Conservation (phyloP, 2,797 vertebrate genomes). For the Rhynchonycteris naso region DNA sequence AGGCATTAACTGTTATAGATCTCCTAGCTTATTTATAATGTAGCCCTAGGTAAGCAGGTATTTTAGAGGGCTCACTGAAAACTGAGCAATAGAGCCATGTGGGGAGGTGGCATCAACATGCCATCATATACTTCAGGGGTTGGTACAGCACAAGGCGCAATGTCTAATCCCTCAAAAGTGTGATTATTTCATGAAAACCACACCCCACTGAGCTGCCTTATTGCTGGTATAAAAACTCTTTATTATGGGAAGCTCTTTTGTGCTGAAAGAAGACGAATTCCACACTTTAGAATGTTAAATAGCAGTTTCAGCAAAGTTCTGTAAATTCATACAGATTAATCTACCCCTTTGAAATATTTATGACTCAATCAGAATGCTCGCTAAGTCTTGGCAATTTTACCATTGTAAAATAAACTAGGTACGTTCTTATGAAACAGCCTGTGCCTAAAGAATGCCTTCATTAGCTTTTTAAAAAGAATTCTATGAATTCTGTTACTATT, state of each 20-base stretch:
- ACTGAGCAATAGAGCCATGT: slow-evolving; percentile 32
- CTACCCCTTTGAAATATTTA: slow-evolving; percentile 83
- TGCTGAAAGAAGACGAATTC: slow-evolving; percentile 79
- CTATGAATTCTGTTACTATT: slow-evolving; percentile 60
- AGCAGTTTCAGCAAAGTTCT: slow-evolving; percentile 77
- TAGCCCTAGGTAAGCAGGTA: background rate
- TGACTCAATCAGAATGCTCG: slow-evolving; percentile 82
- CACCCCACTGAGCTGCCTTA: slow-evolving; percentile 73
- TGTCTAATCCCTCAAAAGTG: slow-evolving; percentile 67
- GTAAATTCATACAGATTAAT: slow-evolving; percentile 81
- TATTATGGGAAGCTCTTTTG: slow-evolving; percentile 79
- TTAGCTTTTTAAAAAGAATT: slow-evolving; percentile 63
- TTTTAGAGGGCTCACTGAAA: slow-evolving; percentile 9
- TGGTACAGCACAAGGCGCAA: slow-evolving; percentile 50
- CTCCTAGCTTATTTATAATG: slow-evolving; percentile 10
- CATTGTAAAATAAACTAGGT: slow-evolving; percentile 76
- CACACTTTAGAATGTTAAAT: slow-evolving; percentile 80
- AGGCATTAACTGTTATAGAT: background rate
- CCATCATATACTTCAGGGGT: slow-evolving; percentile 19
- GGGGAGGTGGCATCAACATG: background rate
- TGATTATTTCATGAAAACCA: slow-evolving; percentile 76
- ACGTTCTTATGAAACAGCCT: slow-evolving; percentile 72
- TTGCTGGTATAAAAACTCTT: slow-evolving; percentile 77
- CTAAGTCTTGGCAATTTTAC: slow-evolving; percentile 76
- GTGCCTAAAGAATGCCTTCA: slow-evolving; percentile 60